Base-by-base conservation (phyloP, 1,140 invertebrate species). In the Chionoecetes opilio region DNA sequence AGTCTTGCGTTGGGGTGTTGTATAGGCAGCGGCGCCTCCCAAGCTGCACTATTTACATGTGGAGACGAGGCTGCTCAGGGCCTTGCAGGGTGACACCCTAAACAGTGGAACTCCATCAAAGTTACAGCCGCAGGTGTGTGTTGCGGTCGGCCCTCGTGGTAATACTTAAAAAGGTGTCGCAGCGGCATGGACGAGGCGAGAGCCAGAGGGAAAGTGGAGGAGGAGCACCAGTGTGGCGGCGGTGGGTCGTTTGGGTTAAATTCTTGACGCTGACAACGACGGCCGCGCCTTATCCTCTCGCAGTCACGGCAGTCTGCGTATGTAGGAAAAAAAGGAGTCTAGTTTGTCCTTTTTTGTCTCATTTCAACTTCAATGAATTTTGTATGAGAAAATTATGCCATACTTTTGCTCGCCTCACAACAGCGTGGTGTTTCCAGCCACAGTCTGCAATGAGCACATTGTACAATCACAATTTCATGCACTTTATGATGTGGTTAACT, bases 91-190 rank as follows among this genome's bases (percentile, higher is more conserved):
- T 5, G 8, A 75, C 63, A 75, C 63, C 63, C 63, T n/a, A 75
- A 75, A 75, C 63, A 75, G 63, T n/a, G 21, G 63, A 75, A 26
- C 63, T 75, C 63, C 63, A 75, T 75, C 63, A 75, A 75, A 75
- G n/a, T 86, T 86, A 32, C 29, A 86, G 84, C 84, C 32, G 32
- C 32, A 86, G 84, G 84, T 34, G 32, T 34, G 84, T 86, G 84
- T 86, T 86, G 84, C 84, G 32, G 32, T 26, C 9, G 32, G 32
- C 84, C 35, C 35, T 34, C 84, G 84, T 86, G 84, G 84, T 86
- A 86, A 86, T 86, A 86, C 84, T 86, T 86, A 86, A 86, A 86
- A 86, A 86, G 32, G 84, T 86, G 29, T 86, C 35, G 29, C 84
- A 29, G 29, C 84, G 84, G n/a, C 84, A 29, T 35, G 84, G 32